These are phyloP conservation scores for Aphidius ervi DNA, from an alignment of 1,140 invertebrate species.

Conservation along the genomic window DNA sequence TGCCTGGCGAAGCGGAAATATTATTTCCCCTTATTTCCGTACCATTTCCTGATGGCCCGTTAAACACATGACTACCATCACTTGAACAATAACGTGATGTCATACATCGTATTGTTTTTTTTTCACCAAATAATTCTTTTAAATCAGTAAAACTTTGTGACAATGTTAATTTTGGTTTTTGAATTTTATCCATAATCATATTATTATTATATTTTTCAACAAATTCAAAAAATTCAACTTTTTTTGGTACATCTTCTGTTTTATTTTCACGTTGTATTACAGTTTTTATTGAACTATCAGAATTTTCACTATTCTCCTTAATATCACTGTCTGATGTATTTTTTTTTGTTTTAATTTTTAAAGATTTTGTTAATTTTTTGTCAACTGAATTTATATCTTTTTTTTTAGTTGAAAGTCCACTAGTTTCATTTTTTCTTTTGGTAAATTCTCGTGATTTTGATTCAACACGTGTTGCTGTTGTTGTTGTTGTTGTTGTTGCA, in stretches of 20 bases:
- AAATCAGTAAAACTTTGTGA: constrained; percentile 71
- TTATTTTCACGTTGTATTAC: constrained; percentile 54
- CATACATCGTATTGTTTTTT: constrained; percentile 42
- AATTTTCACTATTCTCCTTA: constrained; percentile 61
- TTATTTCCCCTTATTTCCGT: constrained; percentile 33
- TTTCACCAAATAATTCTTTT: constrained; percentile 75
- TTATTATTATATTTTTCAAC: constrained; percentile 42
- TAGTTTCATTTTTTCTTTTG: constrained; percentile 2
- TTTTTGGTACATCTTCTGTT: constrained; percentile 62
- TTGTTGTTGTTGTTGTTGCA: constrained; percentile 54
- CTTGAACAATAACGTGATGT: constrained; percentile 20
- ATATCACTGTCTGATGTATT: constrained; percentile 57
- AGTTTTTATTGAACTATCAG: constrained; percentile 64
- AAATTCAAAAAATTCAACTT: constrained; percentile 77
- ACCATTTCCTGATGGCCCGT: background rate
- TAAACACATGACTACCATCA: too few relatives aligned
- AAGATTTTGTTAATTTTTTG: constrained; percentile 50
- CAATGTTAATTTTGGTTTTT: constrained; percentile 40
- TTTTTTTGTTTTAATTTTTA: constrained; percentile 49
- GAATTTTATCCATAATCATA: constrained; percentile 38
- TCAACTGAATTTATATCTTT: constrained; percentile 18
- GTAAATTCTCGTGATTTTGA: constrained; percentile 41
- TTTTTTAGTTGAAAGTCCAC: too few relatives aligned
- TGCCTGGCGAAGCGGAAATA: constrained; percentile 40
- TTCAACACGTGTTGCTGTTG: constrained; percentile 51